These are phyloP conservation scores for Phainopepla nitens DNA, from an alignment of 2,113 vertebrate genomes.

Conservation along the genomic window DNA sequence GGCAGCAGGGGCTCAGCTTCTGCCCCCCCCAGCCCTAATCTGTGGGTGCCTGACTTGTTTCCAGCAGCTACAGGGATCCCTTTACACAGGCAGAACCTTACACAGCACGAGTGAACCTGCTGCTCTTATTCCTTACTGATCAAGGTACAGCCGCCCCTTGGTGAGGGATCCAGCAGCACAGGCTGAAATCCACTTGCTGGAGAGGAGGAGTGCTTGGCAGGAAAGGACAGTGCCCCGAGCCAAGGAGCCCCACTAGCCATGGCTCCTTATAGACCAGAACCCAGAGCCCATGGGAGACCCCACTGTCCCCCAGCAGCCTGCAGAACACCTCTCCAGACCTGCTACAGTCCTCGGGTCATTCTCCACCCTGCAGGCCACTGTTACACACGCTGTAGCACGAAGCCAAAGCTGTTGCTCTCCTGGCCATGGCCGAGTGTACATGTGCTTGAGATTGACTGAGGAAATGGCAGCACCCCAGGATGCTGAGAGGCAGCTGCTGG, in stretches of 20 bases:
- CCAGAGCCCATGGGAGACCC: not conserved
- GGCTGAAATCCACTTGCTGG: not conserved
- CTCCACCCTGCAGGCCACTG: not conserved
- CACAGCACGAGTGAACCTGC: not conserved
- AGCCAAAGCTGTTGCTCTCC: not conserved
- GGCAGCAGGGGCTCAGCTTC: not conserved
- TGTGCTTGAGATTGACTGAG: not conserved
- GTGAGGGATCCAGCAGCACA: not conserved
- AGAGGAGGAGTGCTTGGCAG: not conserved
- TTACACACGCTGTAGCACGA: not conserved
- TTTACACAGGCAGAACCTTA: not conserved
- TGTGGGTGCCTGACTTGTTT: too few relatives aligned
- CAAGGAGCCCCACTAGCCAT: rapidly evolving
- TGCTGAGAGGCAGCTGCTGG: not conserved
- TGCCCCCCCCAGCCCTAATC: not conserved
- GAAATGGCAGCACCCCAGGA: not conserved
- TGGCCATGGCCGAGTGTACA: rapidly evolving
- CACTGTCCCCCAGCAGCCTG: not conserved
- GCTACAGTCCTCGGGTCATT: not conserved
- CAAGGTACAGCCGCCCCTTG: not conserved
- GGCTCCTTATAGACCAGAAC: not conserved
- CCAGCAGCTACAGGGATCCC: rapidly evolving
- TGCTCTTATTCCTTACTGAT: not conserved
- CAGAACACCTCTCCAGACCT: not conserved
- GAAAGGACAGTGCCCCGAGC: not conserved